Evolutionary conservation across 1,140 invertebrate species (phyloP).

Genomic region (Condylostylus longicornis): DNA sequence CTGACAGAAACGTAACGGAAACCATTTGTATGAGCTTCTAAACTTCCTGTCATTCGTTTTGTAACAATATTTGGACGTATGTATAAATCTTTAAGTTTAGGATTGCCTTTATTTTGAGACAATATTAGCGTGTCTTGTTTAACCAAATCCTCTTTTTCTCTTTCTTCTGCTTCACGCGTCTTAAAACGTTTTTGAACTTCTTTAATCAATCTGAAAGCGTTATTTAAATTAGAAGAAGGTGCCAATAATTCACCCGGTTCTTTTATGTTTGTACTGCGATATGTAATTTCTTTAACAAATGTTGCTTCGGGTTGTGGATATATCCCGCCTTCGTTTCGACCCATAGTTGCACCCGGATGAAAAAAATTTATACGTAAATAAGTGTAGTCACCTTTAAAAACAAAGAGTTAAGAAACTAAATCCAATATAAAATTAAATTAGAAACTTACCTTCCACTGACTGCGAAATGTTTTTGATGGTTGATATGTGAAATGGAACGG

Average conservation of each 20-base stretch:
- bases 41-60: constrained; percentile 86
- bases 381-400: no score
- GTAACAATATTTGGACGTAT: constrained; percentile 97
- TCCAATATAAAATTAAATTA: no score
- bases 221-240: constrained; percentile 91
- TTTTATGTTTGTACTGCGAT: constrained; percentile 93
- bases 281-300: constrained; percentile 98
- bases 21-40: constrained; percentile 95
- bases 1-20: constrained; percentile 96
- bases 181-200: constrained; percentile 99
- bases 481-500: constrained; percentile 96
- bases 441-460: constrained; percentile 96
- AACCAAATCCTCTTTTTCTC: constrained; percentile 95
- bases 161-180: constrained; percentile 93
- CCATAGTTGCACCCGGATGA: constrained; percentile 92
- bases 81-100: constrained; percentile 96
- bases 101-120: constrained; percentile 92
- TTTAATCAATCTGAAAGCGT: constrained; percentile 93
- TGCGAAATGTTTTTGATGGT: constrained; percentile 98
- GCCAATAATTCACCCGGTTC: constrained; percentile 92
- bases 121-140: constrained; percentile 97
- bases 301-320: constrained; percentile 91
- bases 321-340: constrained; percentile 72
- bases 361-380: constrained; percentile 98
- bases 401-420: no score